Percentiles rank a stretch among this genome's conserved stretches.
Evolutionary conservation across 1,140 invertebrate species (phyloP).

Genomic region (Hyles euphorbiae): DNA sequence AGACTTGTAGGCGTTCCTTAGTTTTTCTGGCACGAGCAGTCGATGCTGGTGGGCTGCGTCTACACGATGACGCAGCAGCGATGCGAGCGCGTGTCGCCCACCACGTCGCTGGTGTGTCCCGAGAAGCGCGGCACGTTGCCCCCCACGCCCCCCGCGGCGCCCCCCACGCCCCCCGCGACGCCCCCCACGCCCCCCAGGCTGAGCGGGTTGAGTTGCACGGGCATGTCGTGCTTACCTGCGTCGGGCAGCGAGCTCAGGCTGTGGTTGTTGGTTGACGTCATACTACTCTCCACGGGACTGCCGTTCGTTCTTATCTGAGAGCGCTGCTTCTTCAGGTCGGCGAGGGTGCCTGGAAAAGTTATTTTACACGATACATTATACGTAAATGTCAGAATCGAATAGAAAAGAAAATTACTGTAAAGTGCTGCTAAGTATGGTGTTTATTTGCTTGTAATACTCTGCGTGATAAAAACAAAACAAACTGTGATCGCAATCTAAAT

Average conservation of each 20-base stretch:
- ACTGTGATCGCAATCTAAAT: too few species aligned
- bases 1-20: slow-evolving; percentile 37
- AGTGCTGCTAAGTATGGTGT: too few species aligned
- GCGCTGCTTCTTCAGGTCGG: slow-evolving; percentile 93
- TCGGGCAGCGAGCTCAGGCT: slow-evolving; percentile 58
- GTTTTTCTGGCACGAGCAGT: not conserved
- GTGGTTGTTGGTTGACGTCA: slow-evolving; percentile 58
- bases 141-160: slow-evolving; percentile 40
- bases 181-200: slow-evolving; percentile 10
- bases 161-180: slow-evolving; percentile 58
- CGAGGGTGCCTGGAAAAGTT: slow-evolving; percentile 79
- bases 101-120: slow-evolving; percentile 69
- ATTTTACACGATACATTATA: not conserved
- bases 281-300: slow-evolving; percentile 64
- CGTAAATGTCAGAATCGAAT: too few species aligned
- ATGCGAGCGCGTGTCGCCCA: slow-evolving; percentile 67
- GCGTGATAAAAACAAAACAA: too few species aligned
- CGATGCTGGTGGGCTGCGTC: not conserved
- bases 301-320: slow-evolving; percentile 85
- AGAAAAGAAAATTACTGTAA: too few species aligned
- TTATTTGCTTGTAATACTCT: too few species aligned
- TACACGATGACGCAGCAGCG: slow-evolving; percentile 73
- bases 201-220: slow-evolving; percentile 47
- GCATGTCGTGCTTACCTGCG: slow-evolving; percentile 40
- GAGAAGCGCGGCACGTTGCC: slow-evolving; percentile 62